Base-by-base conservation (phyloP, 2,888 invertebrate genomes). In the Sarcophaga subvicina region DNA sequence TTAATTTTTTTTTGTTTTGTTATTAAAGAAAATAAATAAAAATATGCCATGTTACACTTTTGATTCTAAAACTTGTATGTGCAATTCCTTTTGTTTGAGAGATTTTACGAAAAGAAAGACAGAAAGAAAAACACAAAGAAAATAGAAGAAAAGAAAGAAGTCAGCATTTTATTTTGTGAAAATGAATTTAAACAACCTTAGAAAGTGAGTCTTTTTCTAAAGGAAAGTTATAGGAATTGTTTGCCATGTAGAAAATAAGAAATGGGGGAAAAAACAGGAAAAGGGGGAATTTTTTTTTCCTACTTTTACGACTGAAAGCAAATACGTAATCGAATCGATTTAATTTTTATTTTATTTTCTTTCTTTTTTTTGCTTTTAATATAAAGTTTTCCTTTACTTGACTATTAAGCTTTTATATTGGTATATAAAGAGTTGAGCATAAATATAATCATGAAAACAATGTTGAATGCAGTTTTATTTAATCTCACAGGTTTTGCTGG, bases 21-120 rank as follows among this genome's bases (percentile, higher is more conserved):
- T 60, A 66, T 66, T 63, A 20, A 63, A 67, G 54, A 69, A 72
- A 60, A 70, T 75, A 70, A 80, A 77, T 63, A 76, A 81, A 83
- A 80, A 80, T 81, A 81, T 87, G 84, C 85, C 82, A 82, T 87
- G 87, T 72, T 85, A 82, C 71, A 79, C 76, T 85, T 85, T 72
- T 67, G 47, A 6, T 60, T 71, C 64, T 77, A 20, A 72, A 78
- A 77, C 67, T 85, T 81, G 70, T 70, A 64, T 59, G 25, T 73
- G 37, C 12, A 67, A 73, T 69, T 85, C 66, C 66, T 72, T 85
- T 80, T 76, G 22, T 76, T 71, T 60, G 60, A 20, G 5, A 59
- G 20, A 60, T 14, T 27, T 54, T 59, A 22, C 27, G 69, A 73
- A 78, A 70, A 67, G 14, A 62, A 69, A 47, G 73, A 54, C 63